A percentile compares a stretch with the other conserved stretches of the same genome.
phyloP scores from a whole-genome alignment of 1,140 invertebrate species.

The Tetramorium alpestre region DNA sequence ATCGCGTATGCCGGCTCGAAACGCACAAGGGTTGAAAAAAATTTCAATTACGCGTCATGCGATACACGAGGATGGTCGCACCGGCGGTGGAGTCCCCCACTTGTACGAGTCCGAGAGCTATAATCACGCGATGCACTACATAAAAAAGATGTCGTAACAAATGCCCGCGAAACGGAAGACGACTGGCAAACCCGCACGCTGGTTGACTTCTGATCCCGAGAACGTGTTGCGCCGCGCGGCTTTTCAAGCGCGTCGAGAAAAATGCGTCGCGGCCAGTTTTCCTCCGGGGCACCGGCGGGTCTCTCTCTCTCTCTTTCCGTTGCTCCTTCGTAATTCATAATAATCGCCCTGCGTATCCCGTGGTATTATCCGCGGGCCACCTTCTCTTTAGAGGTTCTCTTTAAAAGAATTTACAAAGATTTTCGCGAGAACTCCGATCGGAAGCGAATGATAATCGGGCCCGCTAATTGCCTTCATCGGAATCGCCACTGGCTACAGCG shows the following conservation, averaged over 20 bases:
- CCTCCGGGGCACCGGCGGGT: neutral
- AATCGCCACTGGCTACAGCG: neutral
- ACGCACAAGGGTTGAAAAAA: neutral
- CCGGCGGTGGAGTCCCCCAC: neutral
- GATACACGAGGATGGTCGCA: neutral
- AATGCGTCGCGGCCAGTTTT: neutral
- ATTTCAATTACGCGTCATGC: constrained; percentile 15
- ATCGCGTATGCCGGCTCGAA: neutral
- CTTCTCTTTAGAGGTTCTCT: neutral
- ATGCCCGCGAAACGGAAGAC: constrained; percentile 14
- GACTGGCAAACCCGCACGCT: neutral
- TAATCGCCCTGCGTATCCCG: neutral
- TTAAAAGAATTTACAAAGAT: no score
- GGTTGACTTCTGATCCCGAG: constrained; percentile 27
- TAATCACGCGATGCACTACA: constrained; percentile 1
- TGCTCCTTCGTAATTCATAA: constrained; percentile 11
- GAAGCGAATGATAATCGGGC: constrained; percentile 22
- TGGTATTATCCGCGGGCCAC: neutral
- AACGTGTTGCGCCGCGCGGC: neutral
- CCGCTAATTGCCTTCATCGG: neutral
- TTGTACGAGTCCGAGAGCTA: neutral
- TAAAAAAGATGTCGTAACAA: constrained; percentile 34
- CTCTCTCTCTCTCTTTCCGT: neutral
- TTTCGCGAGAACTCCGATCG: neutral
- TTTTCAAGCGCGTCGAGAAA: constrained; percentile 5